Percentiles rank a stretch among this genome's conserved stretches.
Evolutionary conservation across 2,888 invertebrate genomes (phyloP).

Genomic region (Idaea biselata): DNA sequence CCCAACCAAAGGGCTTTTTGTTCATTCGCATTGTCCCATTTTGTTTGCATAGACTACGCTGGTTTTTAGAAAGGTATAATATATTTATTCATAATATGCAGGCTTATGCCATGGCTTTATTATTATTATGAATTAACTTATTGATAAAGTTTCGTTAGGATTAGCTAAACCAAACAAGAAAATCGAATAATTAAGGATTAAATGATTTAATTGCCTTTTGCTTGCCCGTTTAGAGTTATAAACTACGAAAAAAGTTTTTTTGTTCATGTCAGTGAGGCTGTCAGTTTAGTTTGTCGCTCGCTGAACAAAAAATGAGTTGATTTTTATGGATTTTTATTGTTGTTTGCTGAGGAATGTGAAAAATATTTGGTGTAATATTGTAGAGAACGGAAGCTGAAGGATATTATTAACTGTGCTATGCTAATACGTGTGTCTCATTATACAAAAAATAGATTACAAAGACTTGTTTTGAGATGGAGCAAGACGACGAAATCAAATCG

Average conservation of each 20-base stretch:
- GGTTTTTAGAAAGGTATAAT: too few species aligned
- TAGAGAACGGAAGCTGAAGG: not conserved
- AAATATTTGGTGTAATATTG: not conserved
- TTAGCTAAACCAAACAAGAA: too few species aligned
- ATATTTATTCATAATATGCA: too few species aligned
- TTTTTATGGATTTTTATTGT: not conserved
- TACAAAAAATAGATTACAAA: slow-evolving; percentile 31
- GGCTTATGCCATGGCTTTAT: too few species aligned
- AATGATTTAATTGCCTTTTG: not conserved
- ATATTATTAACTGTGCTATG: slow-evolving; percentile 38
- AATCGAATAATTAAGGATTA: not conserved
- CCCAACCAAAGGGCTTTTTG: too few species aligned
- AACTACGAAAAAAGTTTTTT: not conserved
- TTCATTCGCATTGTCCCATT: too few species aligned
- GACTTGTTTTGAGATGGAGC: slow-evolving; percentile 79
- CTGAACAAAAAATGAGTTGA: not conserved
- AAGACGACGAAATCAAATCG: slow-evolving; percentile 86
- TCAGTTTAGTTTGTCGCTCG: not conserved
- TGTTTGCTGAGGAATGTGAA: not conserved
- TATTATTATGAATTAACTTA: too few species aligned
- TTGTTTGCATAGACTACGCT: too few species aligned
- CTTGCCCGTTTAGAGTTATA: not conserved
- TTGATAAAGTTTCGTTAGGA: too few species aligned
- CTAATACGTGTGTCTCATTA: slow-evolving; percentile 7
- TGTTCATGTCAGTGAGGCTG: not conserved